phyloP scores from a whole-genome alignment of 2,888 invertebrate species.

The Diarsia mendica region DNA sequence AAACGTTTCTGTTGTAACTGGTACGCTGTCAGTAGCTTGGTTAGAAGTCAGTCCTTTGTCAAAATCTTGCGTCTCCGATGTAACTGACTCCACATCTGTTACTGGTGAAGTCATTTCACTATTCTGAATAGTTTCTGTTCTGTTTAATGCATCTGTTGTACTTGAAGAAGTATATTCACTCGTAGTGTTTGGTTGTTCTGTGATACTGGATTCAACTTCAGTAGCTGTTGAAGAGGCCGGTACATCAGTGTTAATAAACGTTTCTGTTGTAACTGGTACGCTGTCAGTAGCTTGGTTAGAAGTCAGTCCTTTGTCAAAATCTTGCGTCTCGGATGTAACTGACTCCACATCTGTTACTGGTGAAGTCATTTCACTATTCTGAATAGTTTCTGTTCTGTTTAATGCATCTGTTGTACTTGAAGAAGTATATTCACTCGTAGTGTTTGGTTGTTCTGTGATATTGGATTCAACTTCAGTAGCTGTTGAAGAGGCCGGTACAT shows the following conservation, averaged over 20 bases:
- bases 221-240: neutral
- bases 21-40: constrained; percentile 4
- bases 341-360: neutral
- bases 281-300: too few species aligned
- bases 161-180: neutral
- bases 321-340: neutral
- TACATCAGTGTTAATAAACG: neutral
- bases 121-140: constrained; percentile 16
- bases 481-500: neutral
- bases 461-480: neutral
- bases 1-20: neutral
- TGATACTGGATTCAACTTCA: neutral
- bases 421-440: neutral
- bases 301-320: too few species aligned
- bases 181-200: constrained; percentile 2
- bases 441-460: constrained; percentile 9
- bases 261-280: too few species aligned
- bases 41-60: neutral
- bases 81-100: neutral
- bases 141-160: neutral
- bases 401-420: neutral
- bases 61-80: neutral
- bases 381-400: constrained; percentile 5
- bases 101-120: neutral
- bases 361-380: constrained; percentile 1